Evolutionary conservation across 2,888 invertebrate genomes (phyloP), one percentile per base, ranked within the genome.

Genomic region (Chymomyza amoena): DNA sequence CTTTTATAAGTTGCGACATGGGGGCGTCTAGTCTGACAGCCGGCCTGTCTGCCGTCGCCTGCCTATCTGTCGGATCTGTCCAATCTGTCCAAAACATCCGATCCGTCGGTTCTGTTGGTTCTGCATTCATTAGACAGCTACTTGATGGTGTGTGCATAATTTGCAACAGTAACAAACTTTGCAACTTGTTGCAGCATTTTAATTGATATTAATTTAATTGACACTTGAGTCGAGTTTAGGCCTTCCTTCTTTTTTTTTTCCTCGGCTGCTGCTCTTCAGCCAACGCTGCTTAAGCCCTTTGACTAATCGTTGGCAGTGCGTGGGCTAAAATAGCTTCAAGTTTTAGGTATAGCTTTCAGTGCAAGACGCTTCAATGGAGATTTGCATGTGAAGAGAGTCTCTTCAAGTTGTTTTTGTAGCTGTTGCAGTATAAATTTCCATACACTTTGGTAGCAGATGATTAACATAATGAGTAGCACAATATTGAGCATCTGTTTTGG

Each of bases 121-220:
- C 45, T 66, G 76, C 77, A 77, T 73, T 79, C 77, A 79, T 79
- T 79, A 74, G 79, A 74, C 70, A 69, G 77, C 69, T 73, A 75
- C 80, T 80, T 78, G 84, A 83, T 84, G 84, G 84, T 78, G 82
- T 86, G 86, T 84, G 82, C 80, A 87, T 84, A 84, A 83, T 83
- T 84, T 86, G 72, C 81, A 72, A 76, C 70, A 16, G 56, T 36
- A 25, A 10, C 18, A 39, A 39, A 61, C 61, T 69, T 52, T 60
- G 64, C 61, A 66, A 85, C 81, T 87, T 87, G 84, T 84, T 74
- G 77, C 62, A 68, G 80, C 52, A 76, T 85, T 87, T 84, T 84
- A 87, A 84, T 84, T 84, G 84, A 87, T 84, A 87, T 84, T 84
- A 87, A 84, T 84, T 84, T 87, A 87, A 87, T 84, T 84, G 84